Evolutionary conservation across 2,888 invertebrate species (phyloP), one percentile per base, ranked within the genome.

Genomic region (Aelia acuminata): DNA sequence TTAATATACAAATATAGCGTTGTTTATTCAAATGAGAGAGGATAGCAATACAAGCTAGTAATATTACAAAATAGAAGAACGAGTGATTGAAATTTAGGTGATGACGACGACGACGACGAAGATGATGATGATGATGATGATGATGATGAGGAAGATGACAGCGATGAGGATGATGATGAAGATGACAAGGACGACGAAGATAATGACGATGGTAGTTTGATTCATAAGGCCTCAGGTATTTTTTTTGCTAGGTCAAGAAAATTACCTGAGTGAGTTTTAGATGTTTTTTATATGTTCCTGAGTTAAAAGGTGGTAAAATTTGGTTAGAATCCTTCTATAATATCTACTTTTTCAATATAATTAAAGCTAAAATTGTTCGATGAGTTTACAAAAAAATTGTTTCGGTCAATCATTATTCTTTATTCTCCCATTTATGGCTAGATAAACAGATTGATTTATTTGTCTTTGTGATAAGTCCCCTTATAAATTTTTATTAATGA

Each of bases 91-190:
- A 57, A 89, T 89, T 87, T 87, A 88, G 94, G 94, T 92, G 92
- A 93, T 1, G 92, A 93, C 47, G 91, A 93, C 10, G 92, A 92
- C 90, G 93, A 93, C 13, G 93, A 94, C 93, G 94, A 94, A 47
- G 91, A 92, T 18, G 91, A 91, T 20, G 91, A 92, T 47, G 91
- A 92, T 2, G 92, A 93, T 0, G 92, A 93, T 20, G 92, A 92
- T 8, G 90, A 90, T 70, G 93, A 93, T 89, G 92, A 92, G 63
- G 92, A 93, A 2, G 92, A 93, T 43, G 92, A 93, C 35, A 92
- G 93, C 31, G 92, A 93, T 35, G 92, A 93, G 2, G 92, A 93
- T 43, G 92, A 93, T 13, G 92, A 92, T 90, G 92, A 92, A 90
- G 93, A 93, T 35, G 92, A 93, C 18, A 91, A 91, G n/a, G 91